A percentile compares a stretch with the other conserved stretches of the same genome.
phyloP scores from a whole-genome alignment of 2,113 vertebrate species.

The Bubalus kerabau region DNA sequence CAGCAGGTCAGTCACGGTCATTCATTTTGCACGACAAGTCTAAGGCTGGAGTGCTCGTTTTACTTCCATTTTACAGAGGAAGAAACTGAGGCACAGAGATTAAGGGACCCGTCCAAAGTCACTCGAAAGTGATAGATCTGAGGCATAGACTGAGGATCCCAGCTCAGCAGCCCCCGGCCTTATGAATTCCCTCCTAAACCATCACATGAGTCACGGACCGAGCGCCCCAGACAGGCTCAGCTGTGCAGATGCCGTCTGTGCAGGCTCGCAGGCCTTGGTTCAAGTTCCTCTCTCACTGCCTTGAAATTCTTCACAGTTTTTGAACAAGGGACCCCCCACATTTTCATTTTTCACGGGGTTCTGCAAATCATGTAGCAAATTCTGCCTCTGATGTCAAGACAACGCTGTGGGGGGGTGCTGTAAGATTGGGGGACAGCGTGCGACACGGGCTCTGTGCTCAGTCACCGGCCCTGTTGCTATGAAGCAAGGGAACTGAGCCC shows the following conservation, averaged over 20 bases:
- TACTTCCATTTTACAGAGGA: neutral
- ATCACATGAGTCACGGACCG: rapidly evolving
- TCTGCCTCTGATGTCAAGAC: neutral
- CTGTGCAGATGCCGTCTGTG: rapidly evolving
- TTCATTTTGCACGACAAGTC: neutral
- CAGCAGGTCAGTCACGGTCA: rapidly evolving
- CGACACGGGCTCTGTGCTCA: rapidly evolving
- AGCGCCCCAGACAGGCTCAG: rapidly evolving
- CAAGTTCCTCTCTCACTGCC: rapidly evolving
- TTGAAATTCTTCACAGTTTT: neutral
- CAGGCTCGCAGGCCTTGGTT: rapidly evolving
- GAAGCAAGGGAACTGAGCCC: too few species aligned
- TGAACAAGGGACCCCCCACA: neutral
- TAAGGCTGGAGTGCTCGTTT: too few species aligned
- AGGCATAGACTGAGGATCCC: too few species aligned
- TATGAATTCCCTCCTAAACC: too few species aligned
- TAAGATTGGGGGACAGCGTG: rapidly evolving
- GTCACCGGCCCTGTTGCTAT: rapidly evolving
- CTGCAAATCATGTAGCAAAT: neutral
- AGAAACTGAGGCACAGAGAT: neutral
- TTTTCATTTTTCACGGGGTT: neutral
- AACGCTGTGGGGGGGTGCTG: too few species aligned
- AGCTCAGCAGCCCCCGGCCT: neutral
- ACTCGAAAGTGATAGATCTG: too few species aligned
- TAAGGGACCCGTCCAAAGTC: neutral